Percentiles rank a stretch among this genome's conserved stretches.
phyloP scores from a whole-genome alignment of 2,797 vertebrate species.

The Simalia tracyae region DNA sequence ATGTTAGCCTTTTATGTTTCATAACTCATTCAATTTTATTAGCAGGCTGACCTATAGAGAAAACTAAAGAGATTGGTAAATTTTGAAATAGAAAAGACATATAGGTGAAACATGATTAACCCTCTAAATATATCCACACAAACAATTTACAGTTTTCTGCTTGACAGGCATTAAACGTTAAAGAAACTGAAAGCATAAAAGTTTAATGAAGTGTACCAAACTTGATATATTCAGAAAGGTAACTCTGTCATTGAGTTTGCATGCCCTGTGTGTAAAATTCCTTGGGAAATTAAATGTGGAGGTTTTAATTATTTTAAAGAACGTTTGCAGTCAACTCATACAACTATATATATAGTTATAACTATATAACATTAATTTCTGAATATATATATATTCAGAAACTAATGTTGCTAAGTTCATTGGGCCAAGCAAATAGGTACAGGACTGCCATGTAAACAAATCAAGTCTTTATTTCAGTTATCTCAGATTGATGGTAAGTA shows the following conservation, averaged over 20 bases:
- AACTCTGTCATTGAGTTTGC: neutral
- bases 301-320: neutral
- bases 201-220: neutral
- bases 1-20: conserved; percentile 48
- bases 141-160: conserved; percentile 33
- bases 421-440: neutral
- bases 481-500: neutral
- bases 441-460: neutral
- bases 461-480: neutral
- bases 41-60: conserved; percentile 14
- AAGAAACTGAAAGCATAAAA: neutral
- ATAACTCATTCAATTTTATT: conserved; percentile 17
- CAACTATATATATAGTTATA: no score
- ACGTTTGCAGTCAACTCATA: neutral
- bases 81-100: conserved; percentile 39
- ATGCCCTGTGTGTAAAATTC: neutral
- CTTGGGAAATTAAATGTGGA: neutral
- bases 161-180: neutral
- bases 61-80: conserved; percentile 22
- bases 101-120: conserved; percentile 36
- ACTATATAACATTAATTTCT: no score
- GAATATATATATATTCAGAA: neutral
- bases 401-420: neutral
- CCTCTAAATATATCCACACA: neutral
- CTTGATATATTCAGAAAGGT: neutral